phyloP scores from a whole-genome alignment of 2,888 invertebrate genomes.

The Pasiphila rectangulata region DNA sequence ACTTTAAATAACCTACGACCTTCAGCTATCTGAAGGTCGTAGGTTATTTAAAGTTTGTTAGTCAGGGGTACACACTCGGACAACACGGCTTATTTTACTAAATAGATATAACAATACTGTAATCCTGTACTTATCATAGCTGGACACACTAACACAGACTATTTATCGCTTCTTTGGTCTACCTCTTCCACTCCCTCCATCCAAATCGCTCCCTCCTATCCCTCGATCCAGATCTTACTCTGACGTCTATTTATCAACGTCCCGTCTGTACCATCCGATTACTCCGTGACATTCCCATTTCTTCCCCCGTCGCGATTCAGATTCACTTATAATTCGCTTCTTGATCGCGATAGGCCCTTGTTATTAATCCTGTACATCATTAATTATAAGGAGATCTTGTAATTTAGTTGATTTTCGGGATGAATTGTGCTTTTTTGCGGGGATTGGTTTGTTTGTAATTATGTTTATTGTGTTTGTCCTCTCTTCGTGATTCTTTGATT shows the following conservation, averaged over 20 bases:
- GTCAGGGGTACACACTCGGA: too few relatives aligned
- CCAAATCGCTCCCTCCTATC: slow-evolving; percentile 16
- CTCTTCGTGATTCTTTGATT: neutral
- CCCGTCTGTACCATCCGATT: slow-evolving; percentile 68
- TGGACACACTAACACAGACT: too few relatives aligned
- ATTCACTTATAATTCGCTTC: slow-evolving; percentile 74
- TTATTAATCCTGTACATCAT: slow-evolving; percentile 69
- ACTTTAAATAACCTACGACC: too few relatives aligned
- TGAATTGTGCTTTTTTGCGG: slow-evolving; percentile 9
- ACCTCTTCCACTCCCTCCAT: too few relatives aligned
- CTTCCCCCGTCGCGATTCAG: slow-evolving; percentile 47
- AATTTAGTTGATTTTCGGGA: slow-evolving; percentile 15
- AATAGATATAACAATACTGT: too few relatives aligned
- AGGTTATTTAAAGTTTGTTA: too few relatives aligned
- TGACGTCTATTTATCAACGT: slow-evolving; percentile 71
- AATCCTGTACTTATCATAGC: too few relatives aligned
- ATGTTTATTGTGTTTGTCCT: neutral
- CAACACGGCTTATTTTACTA: too few relatives aligned
- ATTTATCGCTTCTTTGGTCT: too few relatives aligned
- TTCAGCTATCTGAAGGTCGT: too few relatives aligned
- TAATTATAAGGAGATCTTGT: slow-evolving; percentile 52
- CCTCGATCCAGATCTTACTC: slow-evolving; percentile 34
- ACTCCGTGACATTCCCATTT: slow-evolving; percentile 74
- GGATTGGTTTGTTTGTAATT: neutral
- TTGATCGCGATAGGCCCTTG: slow-evolving; percentile 54